These are phyloP conservation scores for Todiramphus chloris DNA, from an alignment of 2,113 vertebrate genomes.

Conservation along the genomic window DNA sequence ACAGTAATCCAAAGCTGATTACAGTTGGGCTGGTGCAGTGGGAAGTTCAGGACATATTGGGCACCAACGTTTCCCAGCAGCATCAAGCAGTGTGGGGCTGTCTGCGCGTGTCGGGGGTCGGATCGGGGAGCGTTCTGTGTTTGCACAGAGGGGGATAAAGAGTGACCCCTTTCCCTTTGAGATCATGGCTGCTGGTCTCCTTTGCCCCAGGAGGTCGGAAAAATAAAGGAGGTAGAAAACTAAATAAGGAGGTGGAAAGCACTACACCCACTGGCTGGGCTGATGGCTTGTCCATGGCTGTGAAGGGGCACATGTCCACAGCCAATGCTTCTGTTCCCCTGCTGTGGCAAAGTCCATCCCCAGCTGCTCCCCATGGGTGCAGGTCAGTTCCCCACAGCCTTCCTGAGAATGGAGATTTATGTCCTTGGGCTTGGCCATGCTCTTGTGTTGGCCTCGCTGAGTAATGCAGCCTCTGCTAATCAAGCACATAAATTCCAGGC, in stretches of 20 bases:
- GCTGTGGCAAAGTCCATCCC: background rate
- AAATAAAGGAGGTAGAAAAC: background rate
- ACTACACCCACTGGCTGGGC: rapidly evolving
- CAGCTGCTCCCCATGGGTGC: background rate
- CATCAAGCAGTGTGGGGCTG: rapidly evolving
- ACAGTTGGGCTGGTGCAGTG: background rate
- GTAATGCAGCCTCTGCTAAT: background rate
- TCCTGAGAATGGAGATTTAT: background rate
- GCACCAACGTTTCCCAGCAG: background rate
- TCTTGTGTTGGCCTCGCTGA: background rate
- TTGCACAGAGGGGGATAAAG: background rate
- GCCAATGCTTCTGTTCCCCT: rapidly evolving
- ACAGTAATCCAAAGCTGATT: constrained; percentile 48
- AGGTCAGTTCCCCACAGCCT: background rate
- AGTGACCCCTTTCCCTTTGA: background rate
- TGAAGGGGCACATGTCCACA: background rate
- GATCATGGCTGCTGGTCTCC: background rate
- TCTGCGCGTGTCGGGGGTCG: rapidly evolving
- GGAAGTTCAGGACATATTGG: background rate
- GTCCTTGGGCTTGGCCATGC: background rate
- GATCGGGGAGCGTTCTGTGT: background rate
- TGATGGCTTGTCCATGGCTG: rapidly evolving
- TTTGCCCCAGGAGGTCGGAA: background rate
- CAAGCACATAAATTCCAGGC: background rate
- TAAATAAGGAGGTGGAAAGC: background rate